Percentiles rank a stretch among this genome's conserved stretches.
Evolutionary conservation across 2,113 vertebrate species (phyloP).

Genomic region (Anthoscopus minutus): DNA sequence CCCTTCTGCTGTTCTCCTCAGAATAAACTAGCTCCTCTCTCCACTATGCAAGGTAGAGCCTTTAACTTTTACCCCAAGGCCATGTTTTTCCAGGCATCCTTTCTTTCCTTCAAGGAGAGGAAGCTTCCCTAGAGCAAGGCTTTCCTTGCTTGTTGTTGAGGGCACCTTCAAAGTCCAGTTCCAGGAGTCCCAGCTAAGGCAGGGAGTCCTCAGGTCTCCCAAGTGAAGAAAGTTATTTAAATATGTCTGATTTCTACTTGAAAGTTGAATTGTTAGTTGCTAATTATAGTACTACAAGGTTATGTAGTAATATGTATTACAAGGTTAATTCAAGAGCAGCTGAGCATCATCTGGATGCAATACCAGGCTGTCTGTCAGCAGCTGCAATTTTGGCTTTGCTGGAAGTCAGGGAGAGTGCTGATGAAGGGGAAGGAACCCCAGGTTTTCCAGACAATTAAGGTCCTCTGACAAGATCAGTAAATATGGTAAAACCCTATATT

Average conservation of each 20-base stretch:
- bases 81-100: background rate
- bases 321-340: background rate
- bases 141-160: background rate
- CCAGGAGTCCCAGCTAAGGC: background rate
- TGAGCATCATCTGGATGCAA: background rate
- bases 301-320: too few relatives aligned
- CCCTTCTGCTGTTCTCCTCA: background rate
- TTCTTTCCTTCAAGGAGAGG: background rate
- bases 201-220: background rate
- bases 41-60: background rate
- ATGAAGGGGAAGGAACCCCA: background rate
- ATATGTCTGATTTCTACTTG: background rate
- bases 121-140: background rate
- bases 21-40: background rate
- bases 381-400: background rate
- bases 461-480: slow-evolving; percentile 37
- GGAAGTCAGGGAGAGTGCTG: background rate
- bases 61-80: background rate
- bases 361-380: background rate
- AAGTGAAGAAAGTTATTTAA: background rate
- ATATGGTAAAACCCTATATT: slow-evolving; percentile 26
- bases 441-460: slow-evolving; percentile 34
- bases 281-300: background rate
- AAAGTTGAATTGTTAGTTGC: background rate
- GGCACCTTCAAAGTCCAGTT: background rate